Evolutionary conservation across 2,888 invertebrate genomes (phyloP).

Genomic region (Eudemis profundana): DNA sequence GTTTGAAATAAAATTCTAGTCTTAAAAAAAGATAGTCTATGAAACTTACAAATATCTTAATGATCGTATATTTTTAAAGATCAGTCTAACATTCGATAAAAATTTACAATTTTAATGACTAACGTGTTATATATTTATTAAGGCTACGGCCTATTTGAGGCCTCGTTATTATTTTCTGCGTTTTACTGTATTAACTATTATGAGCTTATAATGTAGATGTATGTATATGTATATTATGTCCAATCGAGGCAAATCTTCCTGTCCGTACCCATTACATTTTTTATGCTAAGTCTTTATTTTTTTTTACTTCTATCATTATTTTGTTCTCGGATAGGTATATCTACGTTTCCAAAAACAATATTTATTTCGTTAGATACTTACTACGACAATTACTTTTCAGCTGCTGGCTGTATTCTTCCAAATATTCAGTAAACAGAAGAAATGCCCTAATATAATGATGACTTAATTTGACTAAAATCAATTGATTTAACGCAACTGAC

Average conservation of each 20-base stretch:
- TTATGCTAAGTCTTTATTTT: background rate
- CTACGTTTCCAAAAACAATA: background rate
- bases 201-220: slow-evolving; percentile 2
- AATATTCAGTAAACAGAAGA: too few relatives aligned
- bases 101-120: slow-evolving; percentile 73
- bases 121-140: slow-evolving; percentile 62
- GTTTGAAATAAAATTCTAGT: slow-evolving; percentile 61
- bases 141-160: slow-evolving; percentile 65
- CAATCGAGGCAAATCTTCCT: too few relatives aligned
- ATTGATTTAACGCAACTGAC: background rate
- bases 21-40: slow-evolving; percentile 68
- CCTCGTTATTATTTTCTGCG: slow-evolving; percentile 35
- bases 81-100: slow-evolving; percentile 85
- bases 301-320: background rate
- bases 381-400: too few relatives aligned
- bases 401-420: too few relatives aligned
- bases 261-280: too few relatives aligned
- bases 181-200: slow-evolving; percentile 13
- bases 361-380: background rate
- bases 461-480: too few relatives aligned
- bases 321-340: background rate
- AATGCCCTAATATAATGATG: too few relatives aligned
- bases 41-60: slow-evolving; percentile 72
- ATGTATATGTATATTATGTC: background rate
- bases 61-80: slow-evolving; percentile 81